A percentile compares a stretch with the other conserved stretches of the same genome.
Evolutionary conservation across 2,797 vertebrate species (phyloP).

Genomic region (Chelon auratus): DNA sequence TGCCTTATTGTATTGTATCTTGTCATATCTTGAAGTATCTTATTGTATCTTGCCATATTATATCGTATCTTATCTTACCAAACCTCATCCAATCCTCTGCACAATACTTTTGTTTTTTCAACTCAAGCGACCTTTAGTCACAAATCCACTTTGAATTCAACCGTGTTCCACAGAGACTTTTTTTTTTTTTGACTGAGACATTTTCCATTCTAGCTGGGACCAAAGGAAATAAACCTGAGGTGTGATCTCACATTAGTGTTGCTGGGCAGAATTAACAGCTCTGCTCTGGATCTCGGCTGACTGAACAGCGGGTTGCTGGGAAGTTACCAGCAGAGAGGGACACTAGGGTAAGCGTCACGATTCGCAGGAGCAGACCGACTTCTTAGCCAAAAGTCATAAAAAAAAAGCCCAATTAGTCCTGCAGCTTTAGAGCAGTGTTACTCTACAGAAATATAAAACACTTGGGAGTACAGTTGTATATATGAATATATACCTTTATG

Average conservation of each 20-base stretch:
- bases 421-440: background rate
- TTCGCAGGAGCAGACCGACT: conserved; percentile 9
- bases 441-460: background rate
- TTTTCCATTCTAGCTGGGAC: background rate
- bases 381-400: conserved; percentile 6
- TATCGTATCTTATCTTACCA: no score
- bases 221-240: conserved; percentile 23
- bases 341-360: conserved; percentile 11
- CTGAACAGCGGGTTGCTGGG: conserved; percentile 23
- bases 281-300: conserved; percentile 32
- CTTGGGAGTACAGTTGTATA: background rate
- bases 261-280: conserved; percentile 35
- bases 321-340: conserved; percentile 21
- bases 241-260: conserved; percentile 30
- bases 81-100: background rate
- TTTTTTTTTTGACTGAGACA: background rate
- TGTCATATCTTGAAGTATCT: no score
- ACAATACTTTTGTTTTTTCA: background rate
- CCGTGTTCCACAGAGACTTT: background rate
- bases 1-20: no score
- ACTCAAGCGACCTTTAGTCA: background rate
- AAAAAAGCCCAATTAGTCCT: background rate
- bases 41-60: no score
- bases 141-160: background rate
- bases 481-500: background rate